phyloP scores from a whole-genome alignment of 2,113 vertebrate species.

The Xenus cinereus region DNA sequence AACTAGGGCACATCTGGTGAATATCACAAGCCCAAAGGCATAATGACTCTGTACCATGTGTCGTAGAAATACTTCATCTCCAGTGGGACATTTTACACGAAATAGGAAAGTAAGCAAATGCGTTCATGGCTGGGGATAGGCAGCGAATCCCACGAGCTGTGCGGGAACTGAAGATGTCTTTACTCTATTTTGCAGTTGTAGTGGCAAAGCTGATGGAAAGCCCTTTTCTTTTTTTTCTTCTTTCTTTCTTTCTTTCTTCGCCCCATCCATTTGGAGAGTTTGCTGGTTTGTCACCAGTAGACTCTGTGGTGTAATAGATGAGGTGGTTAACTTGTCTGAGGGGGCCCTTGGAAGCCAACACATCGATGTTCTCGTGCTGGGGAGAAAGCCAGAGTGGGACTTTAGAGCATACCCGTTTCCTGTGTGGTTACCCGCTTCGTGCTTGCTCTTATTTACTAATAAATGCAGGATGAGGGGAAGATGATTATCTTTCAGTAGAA shows the following conservation, averaged over 20 bases:
- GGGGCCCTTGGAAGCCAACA: not conserved
- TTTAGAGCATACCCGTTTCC: not conserved
- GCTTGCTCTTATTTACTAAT: not conserved
- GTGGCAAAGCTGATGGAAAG: not conserved
- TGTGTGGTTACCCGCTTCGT: not conserved
- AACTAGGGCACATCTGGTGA: slow-evolving; percentile 55
- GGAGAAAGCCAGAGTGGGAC: not conserved
- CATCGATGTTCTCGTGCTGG: not conserved
- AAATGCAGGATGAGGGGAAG: not conserved
- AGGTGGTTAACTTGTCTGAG: not conserved
- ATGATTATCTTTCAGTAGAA: not conserved
- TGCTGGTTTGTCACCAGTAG: not conserved
- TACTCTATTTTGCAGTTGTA: no score
- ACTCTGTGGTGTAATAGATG: not conserved
- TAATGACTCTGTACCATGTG: slow-evolving; percentile 34
- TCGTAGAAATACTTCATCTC: slow-evolving; percentile 22
- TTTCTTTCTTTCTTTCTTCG: no score
- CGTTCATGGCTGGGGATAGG: not conserved
- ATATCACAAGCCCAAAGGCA: not conserved
- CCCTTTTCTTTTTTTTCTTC: accelerated
- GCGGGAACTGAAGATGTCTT: not conserved
- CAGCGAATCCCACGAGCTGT: not conserved
- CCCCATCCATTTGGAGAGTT: no score
- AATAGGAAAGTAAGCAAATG: not conserved
- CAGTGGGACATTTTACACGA: not conserved